These are phyloP conservation scores for Crotalus horridus DNA, from an alignment of 2,113 vertebrate species.

Conservation along the genomic window DNA sequence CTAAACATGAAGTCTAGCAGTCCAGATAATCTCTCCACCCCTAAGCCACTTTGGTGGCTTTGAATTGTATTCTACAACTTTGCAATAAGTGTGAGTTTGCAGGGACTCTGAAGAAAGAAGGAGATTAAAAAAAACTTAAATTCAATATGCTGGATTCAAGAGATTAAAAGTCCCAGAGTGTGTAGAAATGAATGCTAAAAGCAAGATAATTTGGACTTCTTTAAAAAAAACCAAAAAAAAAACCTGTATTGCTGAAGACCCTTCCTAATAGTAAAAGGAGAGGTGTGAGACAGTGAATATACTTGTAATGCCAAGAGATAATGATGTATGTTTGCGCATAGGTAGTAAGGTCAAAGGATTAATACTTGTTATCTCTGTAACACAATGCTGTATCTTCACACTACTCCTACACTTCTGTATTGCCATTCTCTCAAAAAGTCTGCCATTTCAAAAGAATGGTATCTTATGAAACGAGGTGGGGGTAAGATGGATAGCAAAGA, in stretches of 20 bases:
- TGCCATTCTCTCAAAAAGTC: not conserved
- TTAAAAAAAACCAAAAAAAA: not conserved
- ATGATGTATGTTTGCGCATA: not conserved
- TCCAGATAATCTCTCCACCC: not conserved
- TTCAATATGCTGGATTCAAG: not conserved
- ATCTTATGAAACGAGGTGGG: not conserved
- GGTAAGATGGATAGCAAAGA: not conserved
- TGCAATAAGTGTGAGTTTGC: not conserved
- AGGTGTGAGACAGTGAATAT: too few species aligned
- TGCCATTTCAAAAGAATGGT: not conserved
- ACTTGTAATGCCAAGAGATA: not conserved
- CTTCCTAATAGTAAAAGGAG: not conserved
- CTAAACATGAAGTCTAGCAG: not conserved
- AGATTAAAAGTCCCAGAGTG: not conserved
- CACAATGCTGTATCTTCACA: not conserved
- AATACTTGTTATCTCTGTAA: not conserved
- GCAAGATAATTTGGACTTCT: not conserved
- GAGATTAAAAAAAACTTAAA: not conserved
- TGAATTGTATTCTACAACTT: not conserved
- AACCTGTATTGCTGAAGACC: not conserved
- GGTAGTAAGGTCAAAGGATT: not conserved
- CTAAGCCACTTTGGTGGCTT: not conserved
- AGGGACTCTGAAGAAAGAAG: rapidly evolving
- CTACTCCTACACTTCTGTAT: not conserved
- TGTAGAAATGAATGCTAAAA: not conserved